Percentiles rank a stretch among this genome's conserved stretches.
phyloP scores from a whole-genome alignment of 2,797 vertebrate species.

The Chiroxiphia lanceolata region DNA sequence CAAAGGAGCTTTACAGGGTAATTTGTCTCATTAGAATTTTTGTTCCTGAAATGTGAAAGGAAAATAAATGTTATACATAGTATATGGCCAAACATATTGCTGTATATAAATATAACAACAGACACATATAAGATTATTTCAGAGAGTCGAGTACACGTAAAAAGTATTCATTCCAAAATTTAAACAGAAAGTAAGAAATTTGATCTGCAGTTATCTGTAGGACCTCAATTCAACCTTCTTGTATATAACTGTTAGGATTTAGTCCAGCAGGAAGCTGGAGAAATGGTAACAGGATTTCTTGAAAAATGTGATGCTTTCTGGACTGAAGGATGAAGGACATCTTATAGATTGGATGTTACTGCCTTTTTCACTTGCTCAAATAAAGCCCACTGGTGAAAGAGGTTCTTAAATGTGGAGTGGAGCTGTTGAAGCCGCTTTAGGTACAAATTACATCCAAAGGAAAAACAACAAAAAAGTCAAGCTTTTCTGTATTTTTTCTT shows the following conservation, averaged over 20 bases:
- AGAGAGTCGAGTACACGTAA: not conserved
- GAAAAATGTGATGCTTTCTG: not conserved
- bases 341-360: not conserved
- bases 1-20: conserved; percentile 8
- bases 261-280: not conserved
- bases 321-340: not conserved
- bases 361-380: not conserved
- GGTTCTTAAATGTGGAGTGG: not conserved
- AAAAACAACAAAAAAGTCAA: not conserved
- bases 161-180: not conserved
- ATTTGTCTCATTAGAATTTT: conserved; percentile 36
- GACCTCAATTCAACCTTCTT: not conserved
- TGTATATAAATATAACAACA: not conserved
- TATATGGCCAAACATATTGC: not conserved
- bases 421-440: not conserved
- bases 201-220: not conserved
- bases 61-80: not conserved
- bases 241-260: not conserved
- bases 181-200: not conserved
- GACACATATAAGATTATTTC: not conserved
- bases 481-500: not conserved
- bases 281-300: not conserved
- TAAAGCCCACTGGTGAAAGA: not conserved
- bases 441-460: not conserved
- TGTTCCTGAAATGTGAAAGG: not conserved